Base-by-base conservation (phyloP, 1,140 invertebrate genomes). In the Aphelenchoides fujianensis region DNA sequence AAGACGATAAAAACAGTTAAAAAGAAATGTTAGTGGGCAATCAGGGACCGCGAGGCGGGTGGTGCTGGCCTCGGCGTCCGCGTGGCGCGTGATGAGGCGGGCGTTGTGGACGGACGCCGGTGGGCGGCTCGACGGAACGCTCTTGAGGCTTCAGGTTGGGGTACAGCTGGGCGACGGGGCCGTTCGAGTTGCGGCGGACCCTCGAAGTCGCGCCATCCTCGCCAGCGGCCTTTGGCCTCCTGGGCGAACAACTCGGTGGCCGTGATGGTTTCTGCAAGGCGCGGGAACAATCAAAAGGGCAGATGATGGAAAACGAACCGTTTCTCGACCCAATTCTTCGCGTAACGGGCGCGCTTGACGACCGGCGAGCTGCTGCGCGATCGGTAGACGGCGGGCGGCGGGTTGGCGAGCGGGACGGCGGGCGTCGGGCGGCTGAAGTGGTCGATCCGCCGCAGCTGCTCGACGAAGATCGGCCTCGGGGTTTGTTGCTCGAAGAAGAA, bases 141-240 rank as follows among this genome's bases (percentile, higher is more conserved):
- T 61, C 59, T 1, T 2, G 2, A 19, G 30, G 19, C 36, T n/a
- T 61, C 27, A 61, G 59, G 2, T 61, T 61, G 2, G 16, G 59
- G 36, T 61, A 61, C n/a, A 61, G 30, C 27, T 61, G 19, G n/a
- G 59, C 59, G 19, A 19, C 16, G n/a, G 59, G n/a, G 19, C n/a
- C n/a, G 31, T 61, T 61, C 27, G 59, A 52, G 1, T 1, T 61
- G 2, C n/a, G n/a, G 1, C 59, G n/a, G 59, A 61, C 59, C 59
- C 31, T 61, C 59, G 59, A 61, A 61, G 16, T 61, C 59, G 2
- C 36, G 28, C 59, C 59, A 61, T 30, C 27, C 27, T 16, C 59
- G 59, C 59, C 59, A 61, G 36, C 59, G 31, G 16, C n/a, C 16
- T 31, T 61, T 16, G 30, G 30, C 16, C 2, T 61, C 16, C 2